Evolutionary conservation across 2,888 invertebrate genomes (phyloP).

Genomic region (Eumerus sabulonum): DNA sequence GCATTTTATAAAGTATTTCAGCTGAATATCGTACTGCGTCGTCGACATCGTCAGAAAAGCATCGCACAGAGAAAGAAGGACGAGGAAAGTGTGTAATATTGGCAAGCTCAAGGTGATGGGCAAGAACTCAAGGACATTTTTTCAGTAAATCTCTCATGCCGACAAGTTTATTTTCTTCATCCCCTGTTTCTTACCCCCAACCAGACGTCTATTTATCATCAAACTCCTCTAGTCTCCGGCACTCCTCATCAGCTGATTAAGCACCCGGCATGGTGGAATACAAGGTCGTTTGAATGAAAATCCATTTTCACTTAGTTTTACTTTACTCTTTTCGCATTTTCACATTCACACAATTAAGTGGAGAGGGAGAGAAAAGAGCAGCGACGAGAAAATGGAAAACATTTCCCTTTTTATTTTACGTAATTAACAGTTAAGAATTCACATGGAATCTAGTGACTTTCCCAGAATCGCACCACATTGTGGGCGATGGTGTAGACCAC

Average conservation of each 20-base stretch:
- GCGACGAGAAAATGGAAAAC: slow-evolving; percentile 25
- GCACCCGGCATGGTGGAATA: background rate
- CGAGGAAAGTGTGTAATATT: slow-evolving; percentile 7
- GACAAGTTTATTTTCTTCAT: slow-evolving; percentile 21
- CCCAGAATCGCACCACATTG: slow-evolving; percentile 31
- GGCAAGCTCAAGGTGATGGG: slow-evolving; percentile 56
- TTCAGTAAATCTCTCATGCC: slow-evolving; percentile 47
- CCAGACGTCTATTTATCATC: no score
- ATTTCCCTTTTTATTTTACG: slow-evolving; percentile 43
- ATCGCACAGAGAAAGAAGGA: no score
- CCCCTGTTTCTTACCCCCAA: background rate
- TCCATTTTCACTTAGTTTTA: slow-evolving; percentile 24
- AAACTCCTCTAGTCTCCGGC: background rate
- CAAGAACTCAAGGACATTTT: slow-evolving; percentile 35
- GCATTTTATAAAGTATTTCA: no score
- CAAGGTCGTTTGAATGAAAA: slow-evolving; percentile 34
- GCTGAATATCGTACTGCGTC: no score
- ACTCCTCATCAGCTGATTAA: background rate
- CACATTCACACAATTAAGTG: slow-evolving; percentile 24
- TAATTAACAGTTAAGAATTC: slow-evolving; percentile 62
- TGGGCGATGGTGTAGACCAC: slow-evolving; percentile 5
- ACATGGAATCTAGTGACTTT: slow-evolving; percentile 35
- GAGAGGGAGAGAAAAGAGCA: slow-evolving; percentile 5
- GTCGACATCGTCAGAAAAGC: no score
- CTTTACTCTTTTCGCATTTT: background rate